Conservation (phyloP, 1,140 invertebrate genomes). For the Brachionus paranguensis region DNA sequence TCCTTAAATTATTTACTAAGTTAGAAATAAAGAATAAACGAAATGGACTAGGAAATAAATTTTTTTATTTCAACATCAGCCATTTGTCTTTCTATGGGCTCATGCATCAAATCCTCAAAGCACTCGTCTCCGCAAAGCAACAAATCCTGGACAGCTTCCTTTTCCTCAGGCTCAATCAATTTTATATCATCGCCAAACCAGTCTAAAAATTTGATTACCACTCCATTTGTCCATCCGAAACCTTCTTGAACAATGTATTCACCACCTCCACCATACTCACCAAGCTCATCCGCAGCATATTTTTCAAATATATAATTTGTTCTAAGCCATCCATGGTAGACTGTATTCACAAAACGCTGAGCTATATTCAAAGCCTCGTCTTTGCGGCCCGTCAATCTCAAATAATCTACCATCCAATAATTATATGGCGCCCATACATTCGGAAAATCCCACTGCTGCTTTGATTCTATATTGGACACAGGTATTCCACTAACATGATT, state of each 20-base stretch:
- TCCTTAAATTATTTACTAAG: not conserved
- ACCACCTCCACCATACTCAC: constrained; percentile 73
- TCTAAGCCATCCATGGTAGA: constrained; percentile 71
- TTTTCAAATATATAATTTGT: constrained; percentile 77
- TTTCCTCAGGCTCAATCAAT: not conserved
- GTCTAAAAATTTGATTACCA: constrained; percentile 68
- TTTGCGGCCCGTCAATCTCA: constrained; percentile 59
- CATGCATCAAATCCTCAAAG: not conserved
- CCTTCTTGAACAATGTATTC: constrained; percentile 81
- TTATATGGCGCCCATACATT: constrained; percentile 83
- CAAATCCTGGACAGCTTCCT: not conserved
- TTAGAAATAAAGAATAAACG: not conserved
- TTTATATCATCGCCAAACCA: constrained; percentile 8
- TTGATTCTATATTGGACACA: constrained; percentile 69
- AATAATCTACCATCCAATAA: constrained; percentile 46
- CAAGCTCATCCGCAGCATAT: constrained; percentile 67
- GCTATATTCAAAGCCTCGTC: constrained; percentile 69
- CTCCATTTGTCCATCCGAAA: constrained; percentile 90
- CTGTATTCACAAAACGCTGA: constrained; percentile 72
- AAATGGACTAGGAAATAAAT: not conserved
- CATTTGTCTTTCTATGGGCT: constrained; percentile 19
- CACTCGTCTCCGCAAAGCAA: not conserved
- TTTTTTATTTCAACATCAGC: not conserved
- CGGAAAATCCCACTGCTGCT: constrained; percentile 89
- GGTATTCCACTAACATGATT: constrained; percentile 62